phyloP scores from a whole-genome alignment of 2,113 vertebrate genomes.

The Ptilonorhynchus violaceus region DNA sequence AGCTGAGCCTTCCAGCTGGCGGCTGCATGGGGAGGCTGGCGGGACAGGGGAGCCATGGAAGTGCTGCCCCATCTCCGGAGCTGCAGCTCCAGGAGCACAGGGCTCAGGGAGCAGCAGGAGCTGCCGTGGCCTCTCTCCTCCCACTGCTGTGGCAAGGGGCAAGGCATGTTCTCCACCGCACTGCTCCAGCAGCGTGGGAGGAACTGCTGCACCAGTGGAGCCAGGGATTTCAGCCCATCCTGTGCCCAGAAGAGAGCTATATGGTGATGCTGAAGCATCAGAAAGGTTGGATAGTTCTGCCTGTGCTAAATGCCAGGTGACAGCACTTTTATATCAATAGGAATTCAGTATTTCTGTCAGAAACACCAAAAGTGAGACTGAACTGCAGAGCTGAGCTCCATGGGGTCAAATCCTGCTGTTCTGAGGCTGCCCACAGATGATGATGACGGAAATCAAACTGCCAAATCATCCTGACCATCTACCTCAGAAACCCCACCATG shows the following conservation, averaged over 20 bases:
- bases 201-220: neutral
- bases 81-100: neutral
- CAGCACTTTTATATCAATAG: neutral
- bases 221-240: neutral
- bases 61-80: neutral
- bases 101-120: neutral
- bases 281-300: neutral
- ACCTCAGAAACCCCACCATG: neutral
- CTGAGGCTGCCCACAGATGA: neutral
- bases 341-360: neutral
- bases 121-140: neutral
- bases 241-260: neutral
- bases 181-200: neutral
- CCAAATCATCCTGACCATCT: neutral
- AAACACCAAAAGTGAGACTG: neutral
- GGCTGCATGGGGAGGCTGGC: neutral
- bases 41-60: neutral
- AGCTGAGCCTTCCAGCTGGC: slow-evolving; percentile 34
- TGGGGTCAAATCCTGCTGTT: neutral
- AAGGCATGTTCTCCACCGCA: fast-evolving
- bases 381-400: neutral
- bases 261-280: neutral
- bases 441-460: neutral
- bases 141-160: fast-evolving
- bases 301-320: neutral